These are phyloP conservation scores for Hylia prasina DNA, from an alignment of 2,113 vertebrate species.

Conservation along the genomic window DNA sequence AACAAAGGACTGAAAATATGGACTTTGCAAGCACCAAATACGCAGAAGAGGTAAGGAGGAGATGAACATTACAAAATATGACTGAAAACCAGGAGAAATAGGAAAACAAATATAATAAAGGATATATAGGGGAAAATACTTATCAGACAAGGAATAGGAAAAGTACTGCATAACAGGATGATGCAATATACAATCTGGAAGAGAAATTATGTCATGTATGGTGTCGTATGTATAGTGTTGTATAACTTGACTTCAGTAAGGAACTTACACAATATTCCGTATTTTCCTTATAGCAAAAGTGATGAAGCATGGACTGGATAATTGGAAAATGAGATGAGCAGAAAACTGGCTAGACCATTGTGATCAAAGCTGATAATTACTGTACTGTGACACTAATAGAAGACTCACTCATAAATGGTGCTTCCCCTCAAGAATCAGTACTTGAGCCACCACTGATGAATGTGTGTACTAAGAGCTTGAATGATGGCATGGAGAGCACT, in stretches of 20 bases:
- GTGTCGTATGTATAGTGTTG: accelerated
- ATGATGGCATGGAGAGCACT: neutral
- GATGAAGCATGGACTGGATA: neutral
- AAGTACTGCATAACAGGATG: neutral
- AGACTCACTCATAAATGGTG: neutral
- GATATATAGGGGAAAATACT: neutral
- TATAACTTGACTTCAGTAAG: neutral
- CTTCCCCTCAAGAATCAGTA: neutral
- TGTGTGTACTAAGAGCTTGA: neutral
- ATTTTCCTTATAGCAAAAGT: neutral
- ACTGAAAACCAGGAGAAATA: neutral
- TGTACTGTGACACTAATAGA: neutral
- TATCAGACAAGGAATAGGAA: neutral
- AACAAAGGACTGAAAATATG: neutral
- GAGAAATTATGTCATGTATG: neutral
- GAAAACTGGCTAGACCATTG: neutral
- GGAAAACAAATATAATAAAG: neutral
- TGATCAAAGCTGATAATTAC: neutral
- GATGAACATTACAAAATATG: neutral
- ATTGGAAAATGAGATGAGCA: neutral
- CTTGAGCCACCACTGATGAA: neutral
- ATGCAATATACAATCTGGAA: neutral
- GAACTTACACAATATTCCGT: neutral
- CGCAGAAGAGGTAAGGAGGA: neutral
- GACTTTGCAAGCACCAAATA: neutral